Evolutionary conservation across 1,140 invertebrate species (phyloP).

Genomic region (Eupristina koningsbergeri): DNA sequence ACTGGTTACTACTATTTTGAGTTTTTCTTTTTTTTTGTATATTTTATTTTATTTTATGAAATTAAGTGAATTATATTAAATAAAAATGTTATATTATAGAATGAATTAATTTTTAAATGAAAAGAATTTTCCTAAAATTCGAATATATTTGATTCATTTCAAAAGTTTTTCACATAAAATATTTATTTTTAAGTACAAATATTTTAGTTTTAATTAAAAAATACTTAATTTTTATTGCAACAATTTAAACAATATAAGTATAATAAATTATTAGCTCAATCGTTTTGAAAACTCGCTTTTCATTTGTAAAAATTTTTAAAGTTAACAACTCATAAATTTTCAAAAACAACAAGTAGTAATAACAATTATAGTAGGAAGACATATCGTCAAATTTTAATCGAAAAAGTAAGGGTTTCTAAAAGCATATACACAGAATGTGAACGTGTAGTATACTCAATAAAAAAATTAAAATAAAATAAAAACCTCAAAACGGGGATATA

Average conservation of each 20-base stretch:
- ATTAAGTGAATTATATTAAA: no score
- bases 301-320: constrained; percentile 14
- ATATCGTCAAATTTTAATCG: constrained; percentile 43
- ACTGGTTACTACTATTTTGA: neutral
- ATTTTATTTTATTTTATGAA: neutral
- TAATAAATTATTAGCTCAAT: neutral
- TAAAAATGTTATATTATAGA: no score
- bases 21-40: neutral
- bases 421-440: neutral
- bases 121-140: no score
- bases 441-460: constrained; percentile 44
- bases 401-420: constrained; percentile 30
- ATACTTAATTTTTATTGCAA: neutral
- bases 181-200: no score
- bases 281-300: neutral
- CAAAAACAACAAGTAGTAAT: constrained; percentile 19
- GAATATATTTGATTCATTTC: no score
- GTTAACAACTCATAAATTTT: neutral
- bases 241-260: neutral
- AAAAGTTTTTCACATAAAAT: no score
- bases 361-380: constrained; percentile 6
- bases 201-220: no score
- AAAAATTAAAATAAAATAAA: constrained; percentile 20
- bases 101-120: no score
- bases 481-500: neutral